A percentile compares a stretch with the other conserved stretches of the same genome.
Evolutionary conservation across 2,888 invertebrate species (phyloP).

Genomic region (Phragmatobia fuliginosa): DNA sequence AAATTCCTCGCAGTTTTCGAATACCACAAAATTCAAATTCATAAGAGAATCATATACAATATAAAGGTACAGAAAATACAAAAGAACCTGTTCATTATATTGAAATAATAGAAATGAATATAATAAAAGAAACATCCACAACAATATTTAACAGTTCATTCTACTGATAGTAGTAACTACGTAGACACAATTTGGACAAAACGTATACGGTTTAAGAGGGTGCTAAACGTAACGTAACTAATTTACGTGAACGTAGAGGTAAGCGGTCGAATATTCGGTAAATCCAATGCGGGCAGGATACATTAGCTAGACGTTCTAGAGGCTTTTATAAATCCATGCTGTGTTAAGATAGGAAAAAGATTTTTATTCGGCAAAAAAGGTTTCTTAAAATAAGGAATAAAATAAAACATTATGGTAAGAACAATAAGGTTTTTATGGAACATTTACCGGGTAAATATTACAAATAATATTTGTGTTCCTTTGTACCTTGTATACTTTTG

Average conservation of each 20-base stretch:
- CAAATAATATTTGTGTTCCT: neutral
- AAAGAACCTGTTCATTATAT: constrained; percentile 42
- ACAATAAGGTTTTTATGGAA: constrained; percentile 3
- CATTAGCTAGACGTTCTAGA: constrained; percentile 32
- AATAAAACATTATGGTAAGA: constrained; percentile 1
- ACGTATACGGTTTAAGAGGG: constrained; percentile 31
- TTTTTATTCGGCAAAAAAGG: constrained; percentile 11
- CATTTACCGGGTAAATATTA: neutral
- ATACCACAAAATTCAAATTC: neutral
- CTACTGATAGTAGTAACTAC: constrained; percentile 12
- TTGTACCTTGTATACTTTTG: neutral
- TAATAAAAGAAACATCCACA: constrained; percentile 31
- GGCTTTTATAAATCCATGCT: constrained; percentile 30
- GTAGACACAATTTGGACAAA: constrained; percentile 21
- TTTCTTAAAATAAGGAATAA: constrained; percentile 8
- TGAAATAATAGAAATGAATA: constrained; percentile 36
- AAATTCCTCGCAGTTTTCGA: neutral
- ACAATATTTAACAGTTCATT: constrained; percentile 18
- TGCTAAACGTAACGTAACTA: constrained; percentile 28
- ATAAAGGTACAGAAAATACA: constrained; percentile 40
- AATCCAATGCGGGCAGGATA: constrained; percentile 44
- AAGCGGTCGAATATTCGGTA: constrained; percentile 25
- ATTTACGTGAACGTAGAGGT: constrained; percentile 27
- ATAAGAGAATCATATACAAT: constrained; percentile 21
- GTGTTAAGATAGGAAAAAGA: constrained; percentile 29